Evolutionary conservation across 2,797 vertebrate genomes (phyloP), one percentile per base, ranked within the genome.

Genomic region (Lepidocolaptes lacrymiger): DNA sequence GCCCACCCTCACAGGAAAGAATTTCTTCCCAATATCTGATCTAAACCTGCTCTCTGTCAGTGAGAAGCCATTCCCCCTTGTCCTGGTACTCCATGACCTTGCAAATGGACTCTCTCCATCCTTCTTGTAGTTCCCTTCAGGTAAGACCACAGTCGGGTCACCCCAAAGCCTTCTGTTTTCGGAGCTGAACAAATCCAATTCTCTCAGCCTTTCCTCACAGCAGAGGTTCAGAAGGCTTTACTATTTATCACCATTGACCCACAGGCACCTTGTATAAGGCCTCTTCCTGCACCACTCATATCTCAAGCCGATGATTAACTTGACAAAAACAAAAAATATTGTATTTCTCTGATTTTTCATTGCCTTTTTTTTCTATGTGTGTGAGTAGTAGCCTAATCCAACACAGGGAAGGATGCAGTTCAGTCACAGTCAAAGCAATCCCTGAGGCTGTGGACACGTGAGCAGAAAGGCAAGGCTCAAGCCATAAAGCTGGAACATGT

Each of bases 1-100:
- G 1, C 0, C 6, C 19, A 56, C 1, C 27, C 12, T 30, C 36
- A 17, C 0, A 69, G 23, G 9, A 4, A 76, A 49, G 6, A 49
- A n/a, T 63, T 69, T 28, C 11, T 43, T 37, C 43, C 43, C 24
- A 37, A 37, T 10, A 51, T 26, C 36, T 12, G 10, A 15, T 10
- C 32, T 56, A 69, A 49, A 30, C 7, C 9, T 7, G 4, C 2
- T 37, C 3, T 37, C 7, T 63, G 28, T 37, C 51, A 37, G 3
- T 4, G 18, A 9, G 43, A 63, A 44, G 20, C 9, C 36, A 19
- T 44, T 14, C 4, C 6, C 27, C 7, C 23, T 26, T 30, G 20
- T 10, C 11, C 17, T 44, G 19, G 37, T 16, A 17, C 36, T 83
- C 12, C 36, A 63, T 12, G 10, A 3, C 27, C 6, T 18, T 44